A percentile compares a stretch with the other conserved stretches of the same genome.
Conservation (phyloP, 1,140 invertebrate genomes). For the Ridgeia piscesae region DNA sequence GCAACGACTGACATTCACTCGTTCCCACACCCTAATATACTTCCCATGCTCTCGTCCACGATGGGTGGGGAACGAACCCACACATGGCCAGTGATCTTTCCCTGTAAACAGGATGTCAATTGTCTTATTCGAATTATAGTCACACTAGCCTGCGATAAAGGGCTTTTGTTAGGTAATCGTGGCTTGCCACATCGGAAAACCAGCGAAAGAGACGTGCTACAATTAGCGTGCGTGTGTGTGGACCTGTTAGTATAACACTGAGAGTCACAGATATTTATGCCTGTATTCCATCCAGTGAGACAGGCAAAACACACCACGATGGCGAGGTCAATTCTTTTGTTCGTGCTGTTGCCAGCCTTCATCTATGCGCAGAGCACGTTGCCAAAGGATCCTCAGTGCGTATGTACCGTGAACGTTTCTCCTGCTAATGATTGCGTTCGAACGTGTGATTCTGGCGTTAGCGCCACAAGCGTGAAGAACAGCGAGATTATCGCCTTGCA, state of each 20-base stretch:
- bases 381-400: not conserved
- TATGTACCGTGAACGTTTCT: not conserved
- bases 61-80: too few relatives aligned
- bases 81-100: too few relatives aligned
- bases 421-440: not conserved
- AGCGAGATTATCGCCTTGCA: not conserved
- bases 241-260: too few relatives aligned
- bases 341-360: not conserved
- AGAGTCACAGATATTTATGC: too few relatives aligned
- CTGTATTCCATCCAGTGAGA: too few relatives aligned
- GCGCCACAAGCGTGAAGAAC: not conserved
- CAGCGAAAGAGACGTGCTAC: not conserved
- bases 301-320: constrained; percentile 6
- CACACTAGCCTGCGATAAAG: too few relatives aligned
- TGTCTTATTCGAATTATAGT: not conserved
- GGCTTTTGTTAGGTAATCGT: too few relatives aligned
- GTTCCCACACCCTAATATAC: not conserved
- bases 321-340: not conserved
- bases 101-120: not conserved
- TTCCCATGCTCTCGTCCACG: too few relatives aligned
- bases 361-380: not conserved
- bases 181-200: not conserved
- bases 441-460: not conserved
- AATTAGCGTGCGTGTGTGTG: not conserved
- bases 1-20: not conserved